Evolutionary conservation across 2,113 vertebrate species (phyloP).

Genomic region (Podarcis muralis): DNA sequence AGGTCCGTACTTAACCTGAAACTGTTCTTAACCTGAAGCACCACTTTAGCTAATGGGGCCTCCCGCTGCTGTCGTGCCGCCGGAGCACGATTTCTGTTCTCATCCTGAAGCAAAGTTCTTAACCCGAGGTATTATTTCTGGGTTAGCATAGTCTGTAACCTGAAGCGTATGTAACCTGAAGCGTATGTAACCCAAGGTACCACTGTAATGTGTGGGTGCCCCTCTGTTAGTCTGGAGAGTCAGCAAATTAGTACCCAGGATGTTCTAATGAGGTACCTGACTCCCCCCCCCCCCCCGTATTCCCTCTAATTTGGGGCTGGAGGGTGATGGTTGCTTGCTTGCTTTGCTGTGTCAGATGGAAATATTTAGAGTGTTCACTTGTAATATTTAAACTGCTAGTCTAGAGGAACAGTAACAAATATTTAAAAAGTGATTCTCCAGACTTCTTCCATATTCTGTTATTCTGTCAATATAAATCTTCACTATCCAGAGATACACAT

Average conservation of each 20-base stretch:
- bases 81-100: no score
- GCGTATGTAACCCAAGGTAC: no score
- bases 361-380: constrained; percentile 7
- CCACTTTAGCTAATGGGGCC: no score
- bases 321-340: background rate
- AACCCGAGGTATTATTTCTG: no score
- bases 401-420: background rate
- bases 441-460: constrained; percentile 58
- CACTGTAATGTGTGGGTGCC: background rate
- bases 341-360: background rate
- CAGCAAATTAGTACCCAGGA: background rate
- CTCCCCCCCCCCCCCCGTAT: background rate
- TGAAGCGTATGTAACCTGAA: no score
- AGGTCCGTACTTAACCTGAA: no score
- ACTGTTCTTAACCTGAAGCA: no score
- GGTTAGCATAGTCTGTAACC: no score
- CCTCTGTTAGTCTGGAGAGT: background rate
- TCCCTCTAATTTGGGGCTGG: background rate
- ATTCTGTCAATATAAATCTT: constrained; percentile 54
- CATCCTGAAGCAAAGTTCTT: no score
- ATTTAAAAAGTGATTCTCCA: background rate
- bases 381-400: constrained; percentile 7
- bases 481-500: constrained; percentile 37
- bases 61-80: no score
- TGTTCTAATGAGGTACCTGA: background rate